These are phyloP conservation scores for Mechanitis mazaeus DNA, from an alignment of 2,888 invertebrate genomes.

Conservation along the genomic window DNA sequence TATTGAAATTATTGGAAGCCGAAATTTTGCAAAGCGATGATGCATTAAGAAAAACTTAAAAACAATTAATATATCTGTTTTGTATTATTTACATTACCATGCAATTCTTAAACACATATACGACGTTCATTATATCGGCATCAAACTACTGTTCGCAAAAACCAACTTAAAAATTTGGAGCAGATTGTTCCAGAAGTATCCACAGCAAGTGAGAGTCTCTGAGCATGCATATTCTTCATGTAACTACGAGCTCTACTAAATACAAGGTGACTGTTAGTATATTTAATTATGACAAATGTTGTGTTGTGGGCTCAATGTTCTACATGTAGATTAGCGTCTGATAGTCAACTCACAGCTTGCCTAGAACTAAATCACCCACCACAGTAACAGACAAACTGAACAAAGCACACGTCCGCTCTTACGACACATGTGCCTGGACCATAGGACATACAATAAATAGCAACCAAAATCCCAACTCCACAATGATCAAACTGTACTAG, in stretches of 20 bases:
- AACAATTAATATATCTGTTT: slow-evolving; percentile 32
- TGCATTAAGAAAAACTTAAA: slow-evolving; percentile 42
- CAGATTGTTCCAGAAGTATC: slow-evolving; percentile 40
- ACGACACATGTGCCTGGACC: slow-evolving; percentile 68
- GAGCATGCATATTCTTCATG: slow-evolving; percentile 39
- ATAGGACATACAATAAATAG: slow-evolving; percentile 65
- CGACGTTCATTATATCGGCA: slow-evolving; percentile 24
- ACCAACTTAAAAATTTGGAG: neutral
- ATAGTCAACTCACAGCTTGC: slow-evolving; percentile 56
- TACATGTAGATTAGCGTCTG: slow-evolving; percentile 61
- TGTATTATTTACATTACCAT: slow-evolving; percentile 43
- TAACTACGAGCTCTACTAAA: slow-evolving; percentile 43
- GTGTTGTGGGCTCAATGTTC: slow-evolving; percentile 71
- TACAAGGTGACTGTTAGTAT: slow-evolving; percentile 60
- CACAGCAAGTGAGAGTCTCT: slow-evolving; percentile 36
- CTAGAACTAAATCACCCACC: slow-evolving; percentile 65
- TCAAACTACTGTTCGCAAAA: neutral
- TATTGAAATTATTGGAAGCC: slow-evolving; percentile 18
- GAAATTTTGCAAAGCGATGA: slow-evolving; percentile 44
- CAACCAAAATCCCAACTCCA: slow-evolving; percentile 74
- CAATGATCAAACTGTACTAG: slow-evolving; percentile 64
- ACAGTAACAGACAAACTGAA: slow-evolving; percentile 64
- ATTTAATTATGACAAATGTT: slow-evolving; percentile 40
- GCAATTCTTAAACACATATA: slow-evolving; percentile 37
- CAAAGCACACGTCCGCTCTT: slow-evolving; percentile 63